These are phyloP conservation scores for Planococcus citri DNA, from an alignment of 1,140 invertebrate species.

Conservation along the genomic window DNA sequence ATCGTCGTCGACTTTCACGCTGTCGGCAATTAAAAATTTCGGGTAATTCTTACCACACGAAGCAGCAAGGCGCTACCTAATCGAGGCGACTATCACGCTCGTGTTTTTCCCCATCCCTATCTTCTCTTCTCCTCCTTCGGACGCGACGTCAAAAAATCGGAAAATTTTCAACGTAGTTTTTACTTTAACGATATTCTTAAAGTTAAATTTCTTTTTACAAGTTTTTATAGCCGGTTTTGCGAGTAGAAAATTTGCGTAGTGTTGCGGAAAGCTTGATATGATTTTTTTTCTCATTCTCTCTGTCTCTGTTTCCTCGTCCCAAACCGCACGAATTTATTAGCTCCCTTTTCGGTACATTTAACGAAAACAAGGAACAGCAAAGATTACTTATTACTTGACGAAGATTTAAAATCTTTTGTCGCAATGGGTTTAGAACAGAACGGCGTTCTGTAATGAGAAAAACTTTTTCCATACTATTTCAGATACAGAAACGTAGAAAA, in stretches of 20 bases:
- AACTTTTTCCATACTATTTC: conserved; percentile 7
- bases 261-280: conserved; percentile 15
- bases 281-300: neutral
- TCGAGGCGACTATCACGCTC: too few species aligned
- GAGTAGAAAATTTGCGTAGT: conserved; percentile 10
- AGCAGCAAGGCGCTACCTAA: neutral
- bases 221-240: neutral
- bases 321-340: neutral
- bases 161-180: neutral
- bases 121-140: neutral
- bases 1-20: neutral
- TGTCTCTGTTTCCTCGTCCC: too few species aligned
- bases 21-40: neutral
- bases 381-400: conserved; percentile 3
- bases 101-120: neutral
- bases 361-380: conserved; percentile 8
- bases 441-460: neutral
- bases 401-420: conserved; percentile 4
- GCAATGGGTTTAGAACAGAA: neutral
- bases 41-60: neutral
- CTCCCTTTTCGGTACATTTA: conserved; percentile 14
- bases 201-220: conserved; percentile 8
- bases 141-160: neutral
- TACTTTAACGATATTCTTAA: too few species aligned
- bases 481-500: neutral